A percentile compares a stretch with the other conserved stretches of the same genome.
These are phyloP conservation scores for Morpho deidamia DNA, from an alignment of 2,888 invertebrate species.

Conservation along the genomic window DNA sequence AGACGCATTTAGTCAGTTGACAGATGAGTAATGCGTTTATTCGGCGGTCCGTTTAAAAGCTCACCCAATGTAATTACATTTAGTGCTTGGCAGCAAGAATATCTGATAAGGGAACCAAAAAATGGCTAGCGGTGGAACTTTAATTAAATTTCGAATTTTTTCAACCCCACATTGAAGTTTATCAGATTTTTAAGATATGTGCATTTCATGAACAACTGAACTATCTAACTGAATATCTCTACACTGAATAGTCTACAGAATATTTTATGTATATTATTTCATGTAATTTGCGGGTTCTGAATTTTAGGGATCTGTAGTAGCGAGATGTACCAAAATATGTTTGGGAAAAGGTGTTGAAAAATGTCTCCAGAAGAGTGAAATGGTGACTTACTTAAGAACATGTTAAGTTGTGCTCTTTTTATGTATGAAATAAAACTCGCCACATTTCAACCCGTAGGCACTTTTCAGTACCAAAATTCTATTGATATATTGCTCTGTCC, in stretches of 20 bases:
- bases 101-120: constrained; percentile 66
- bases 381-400: too few species aligned
- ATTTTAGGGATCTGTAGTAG: too few species aligned
- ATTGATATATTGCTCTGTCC: too few species aligned
- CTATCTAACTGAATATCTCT: too few species aligned
- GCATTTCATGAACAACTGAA: constrained; percentile 1
- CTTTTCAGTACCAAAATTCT: too few species aligned
- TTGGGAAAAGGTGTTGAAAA: too few species aligned
- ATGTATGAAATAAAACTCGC: too few species aligned
- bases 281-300: too few species aligned
- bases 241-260: background rate
- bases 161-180: constrained; percentile 29
- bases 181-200: constrained; percentile 4
- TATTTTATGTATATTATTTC: background rate
- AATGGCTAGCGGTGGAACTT: constrained; percentile 54
- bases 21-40: constrained; percentile 39
- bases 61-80: constrained; percentile 60
- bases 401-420: too few species aligned
- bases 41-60: constrained; percentile 55
- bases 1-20: constrained; percentile 20
- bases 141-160: constrained; percentile 64
- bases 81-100: constrained; percentile 56
- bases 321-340: too few species aligned
- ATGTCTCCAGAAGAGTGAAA: too few species aligned
- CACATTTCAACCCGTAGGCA: too few species aligned